Percentiles rank a stretch among this genome's conserved stretches.
phyloP scores from a whole-genome alignment of 2,113 vertebrate genomes.

The Atrichornis clamosus region DNA sequence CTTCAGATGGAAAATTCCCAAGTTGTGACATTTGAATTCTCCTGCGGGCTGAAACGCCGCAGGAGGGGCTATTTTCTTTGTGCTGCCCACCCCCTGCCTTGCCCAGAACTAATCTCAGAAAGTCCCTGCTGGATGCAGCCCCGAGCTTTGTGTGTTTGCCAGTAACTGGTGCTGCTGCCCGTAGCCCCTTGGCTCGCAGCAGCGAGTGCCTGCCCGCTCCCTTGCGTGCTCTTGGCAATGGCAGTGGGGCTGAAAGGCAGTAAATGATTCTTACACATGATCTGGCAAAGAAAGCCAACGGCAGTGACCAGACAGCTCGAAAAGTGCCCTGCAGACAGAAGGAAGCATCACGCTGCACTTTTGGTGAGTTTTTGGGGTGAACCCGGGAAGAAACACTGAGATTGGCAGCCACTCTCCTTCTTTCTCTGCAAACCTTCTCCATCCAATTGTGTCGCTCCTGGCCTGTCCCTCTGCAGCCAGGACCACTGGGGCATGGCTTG shows the following conservation, averaged over 20 bases:
- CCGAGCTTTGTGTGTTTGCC: neutral
- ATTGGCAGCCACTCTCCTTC: neutral
- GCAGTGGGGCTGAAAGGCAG: neutral
- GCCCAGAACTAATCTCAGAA: neutral
- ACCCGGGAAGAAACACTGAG: neutral
- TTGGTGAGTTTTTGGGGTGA: neutral
- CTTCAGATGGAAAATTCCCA: constrained; percentile 54
- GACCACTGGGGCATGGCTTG: neutral
- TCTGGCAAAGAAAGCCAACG: neutral
- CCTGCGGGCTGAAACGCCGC: neutral
- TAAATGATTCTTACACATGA: neutral
- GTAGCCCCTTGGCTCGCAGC: neutral
- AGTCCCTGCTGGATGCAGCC: neutral
- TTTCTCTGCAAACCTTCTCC: neutral
- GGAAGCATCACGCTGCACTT: neutral
- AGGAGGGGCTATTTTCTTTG: neutral
- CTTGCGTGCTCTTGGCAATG: neutral
- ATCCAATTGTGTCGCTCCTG: fast-evolving
- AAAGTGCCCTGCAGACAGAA: neutral
- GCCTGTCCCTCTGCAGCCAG: neutral
- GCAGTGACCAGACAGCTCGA: fast-evolving
- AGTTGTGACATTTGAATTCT: neutral
- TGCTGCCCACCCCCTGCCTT: constrained; percentile 12
- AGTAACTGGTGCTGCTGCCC: neutral
- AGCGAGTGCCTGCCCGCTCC: neutral